phyloP scores from a whole-genome alignment of 2,888 invertebrate genomes.

The Caenorhabditis panamensis region DNA sequence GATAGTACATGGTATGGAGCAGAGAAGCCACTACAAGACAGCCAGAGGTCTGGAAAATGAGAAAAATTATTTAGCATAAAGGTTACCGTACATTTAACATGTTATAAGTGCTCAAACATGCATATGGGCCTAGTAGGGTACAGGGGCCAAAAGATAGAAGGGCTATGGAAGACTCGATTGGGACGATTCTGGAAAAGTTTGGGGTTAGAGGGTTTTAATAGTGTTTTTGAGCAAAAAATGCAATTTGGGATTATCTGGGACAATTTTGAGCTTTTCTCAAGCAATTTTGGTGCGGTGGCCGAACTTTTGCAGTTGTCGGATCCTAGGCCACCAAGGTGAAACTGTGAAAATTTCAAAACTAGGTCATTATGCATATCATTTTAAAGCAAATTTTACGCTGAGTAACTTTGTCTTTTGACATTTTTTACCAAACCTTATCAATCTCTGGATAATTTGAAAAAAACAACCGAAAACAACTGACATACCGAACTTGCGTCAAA shows the following conservation, averaged over 20 bases:
- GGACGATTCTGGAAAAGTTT: slow-evolving; percentile 31
- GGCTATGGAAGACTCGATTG: slow-evolving; percentile 37
- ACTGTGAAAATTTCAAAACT: neutral
- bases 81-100: slow-evolving; percentile 22
- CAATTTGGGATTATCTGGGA: too few relatives aligned
- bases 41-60: slow-evolving; percentile 46
- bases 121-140: slow-evolving; percentile 12
- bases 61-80: too few relatives aligned
- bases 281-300: neutral
- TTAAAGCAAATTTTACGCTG: too few relatives aligned
- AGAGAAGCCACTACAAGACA: slow-evolving; percentile 50
- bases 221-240: neutral
- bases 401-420: too few relatives aligned
- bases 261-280: neutral
- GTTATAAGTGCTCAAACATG: slow-evolving; percentile 43
- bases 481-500: slow-evolving; percentile 46
- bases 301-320: neutral
- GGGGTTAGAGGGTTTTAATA: neutral
- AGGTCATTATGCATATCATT: too few relatives aligned
- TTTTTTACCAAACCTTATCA: too few relatives aligned
- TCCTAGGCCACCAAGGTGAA: neutral
- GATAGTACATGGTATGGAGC: slow-evolving; percentile 47
- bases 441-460: neutral
- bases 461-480: too few relatives aligned
- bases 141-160: slow-evolving; percentile 42